Evolutionary conservation across 2,797 vertebrate species (phyloP).

Genomic region (Sternotherus odoratus): DNA sequence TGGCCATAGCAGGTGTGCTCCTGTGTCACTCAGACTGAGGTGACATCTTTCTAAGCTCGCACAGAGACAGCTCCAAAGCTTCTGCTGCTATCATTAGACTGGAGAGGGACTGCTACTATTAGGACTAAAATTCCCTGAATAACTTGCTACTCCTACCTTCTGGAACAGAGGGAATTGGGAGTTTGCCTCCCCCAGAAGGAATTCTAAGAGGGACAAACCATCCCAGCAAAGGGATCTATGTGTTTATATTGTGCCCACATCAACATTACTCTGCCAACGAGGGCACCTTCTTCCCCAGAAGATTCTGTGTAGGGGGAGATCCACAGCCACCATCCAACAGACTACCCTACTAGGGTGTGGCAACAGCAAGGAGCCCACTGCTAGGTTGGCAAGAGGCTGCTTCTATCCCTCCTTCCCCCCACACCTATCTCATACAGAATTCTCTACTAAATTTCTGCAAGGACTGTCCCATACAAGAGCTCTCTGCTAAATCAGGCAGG

Average conservation of each 20-base stretch:
- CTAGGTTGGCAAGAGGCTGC: not conserved
- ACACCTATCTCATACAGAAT: not conserved
- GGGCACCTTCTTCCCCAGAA: not conserved
- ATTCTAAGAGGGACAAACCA: not conserved
- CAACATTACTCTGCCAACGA: not conserved
- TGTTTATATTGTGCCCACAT: not conserved
- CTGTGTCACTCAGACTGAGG: not conserved
- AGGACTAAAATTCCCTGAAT: not conserved
- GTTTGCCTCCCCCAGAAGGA: no score
- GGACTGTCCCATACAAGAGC: not conserved
- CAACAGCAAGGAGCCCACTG: not conserved
- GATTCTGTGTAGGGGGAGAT: not conserved
- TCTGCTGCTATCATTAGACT: not conserved
- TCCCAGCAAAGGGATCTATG: not conserved
- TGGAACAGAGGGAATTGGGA: no score
- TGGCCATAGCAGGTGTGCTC: not conserved
- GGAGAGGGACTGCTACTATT: not conserved
- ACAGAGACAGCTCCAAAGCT: not conserved
- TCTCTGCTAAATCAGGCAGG: not conserved
- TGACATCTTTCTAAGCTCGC: not conserved
- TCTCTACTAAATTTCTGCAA: not conserved
- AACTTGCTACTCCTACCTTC: not conserved
- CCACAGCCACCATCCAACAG: not conserved
- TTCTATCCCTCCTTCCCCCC: not conserved
- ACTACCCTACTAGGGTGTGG: not conserved